phyloP scores from a whole-genome alignment of 2,888 invertebrate species.

The Apotomis turbidana region DNA sequence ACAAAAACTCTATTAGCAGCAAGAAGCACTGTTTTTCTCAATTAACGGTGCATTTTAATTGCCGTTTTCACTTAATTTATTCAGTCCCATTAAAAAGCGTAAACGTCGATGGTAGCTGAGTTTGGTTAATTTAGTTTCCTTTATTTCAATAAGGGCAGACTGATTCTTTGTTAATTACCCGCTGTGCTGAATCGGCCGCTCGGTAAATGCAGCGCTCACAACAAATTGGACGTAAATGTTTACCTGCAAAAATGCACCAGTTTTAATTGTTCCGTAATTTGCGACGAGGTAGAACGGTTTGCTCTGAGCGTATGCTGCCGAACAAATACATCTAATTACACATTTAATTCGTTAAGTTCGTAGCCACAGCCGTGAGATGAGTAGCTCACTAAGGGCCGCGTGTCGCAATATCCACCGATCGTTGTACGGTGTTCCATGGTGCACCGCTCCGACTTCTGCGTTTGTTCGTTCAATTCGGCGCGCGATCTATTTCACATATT shows the following conservation, averaged over 20 bases:
- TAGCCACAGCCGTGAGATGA: background rate
- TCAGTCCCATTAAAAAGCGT: slow-evolving; percentile 28
- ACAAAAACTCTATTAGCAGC: background rate
- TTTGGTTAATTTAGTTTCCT: slow-evolving; percentile 66
- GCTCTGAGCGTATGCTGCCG: slow-evolving; percentile 7
- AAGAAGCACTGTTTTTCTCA: slow-evolving; percentile 1
- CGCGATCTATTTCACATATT: too few species aligned
- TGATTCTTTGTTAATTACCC: slow-evolving; percentile 76
- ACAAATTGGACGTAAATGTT: slow-evolving; percentile 66
- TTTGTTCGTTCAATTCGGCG: too few species aligned
- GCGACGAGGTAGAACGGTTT: slow-evolving; percentile 43
- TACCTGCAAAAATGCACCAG: slow-evolving; percentile 64
- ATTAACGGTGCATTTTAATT: slow-evolving; percentile 25
- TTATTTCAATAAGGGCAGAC: slow-evolving; percentile 70
- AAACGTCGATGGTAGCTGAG: slow-evolving; percentile 15
- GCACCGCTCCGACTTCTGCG: too few species aligned
- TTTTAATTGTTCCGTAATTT: slow-evolving; percentile 69
- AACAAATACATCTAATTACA: background rate
- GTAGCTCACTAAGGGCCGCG: too few species aligned
- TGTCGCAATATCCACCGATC: too few species aligned
- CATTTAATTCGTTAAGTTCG: background rate
- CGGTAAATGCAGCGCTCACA: slow-evolving; percentile 49
- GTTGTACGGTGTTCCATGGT: too few species aligned
- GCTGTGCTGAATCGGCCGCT: slow-evolving; percentile 56
- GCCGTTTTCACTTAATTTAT: slow-evolving; percentile 30